Base-by-base conservation (phyloP, 1,140 invertebrate genomes). In the Drosophila sulfurigaster region DNA sequence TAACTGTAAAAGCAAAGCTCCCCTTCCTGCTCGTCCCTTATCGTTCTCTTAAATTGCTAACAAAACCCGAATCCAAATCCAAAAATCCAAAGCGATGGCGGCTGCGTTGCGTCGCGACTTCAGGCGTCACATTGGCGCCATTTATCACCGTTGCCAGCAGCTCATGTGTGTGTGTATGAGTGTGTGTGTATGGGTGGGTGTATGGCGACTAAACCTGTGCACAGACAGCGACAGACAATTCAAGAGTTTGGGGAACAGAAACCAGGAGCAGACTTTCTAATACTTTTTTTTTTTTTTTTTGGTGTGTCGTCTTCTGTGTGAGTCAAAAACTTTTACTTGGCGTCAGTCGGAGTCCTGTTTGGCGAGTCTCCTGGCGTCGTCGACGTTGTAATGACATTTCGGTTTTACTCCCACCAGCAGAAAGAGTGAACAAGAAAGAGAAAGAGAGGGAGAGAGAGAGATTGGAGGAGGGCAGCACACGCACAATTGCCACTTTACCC, bases 81-180 rank as follows among this genome's bases (percentile, higher is more conserved):
- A 79, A 57, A 79, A 57, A 73, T 41, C 63, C 38, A 67, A 75
- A 75, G 51, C 81, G 81, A 74, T 78, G 76, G 64, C 76, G 67
- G 51, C 67, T 87, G 78, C 75, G 85, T 75, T 72, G 80, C 88
- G 88, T 77, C 87, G 75, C 81, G 81, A 82, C 86, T 86, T 54
- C 66, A 79, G 78, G 81, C 90, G 91, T 79, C 91, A 88, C 79
- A 86, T 85, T 92, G 91, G 91, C 91, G 91, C 91, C 91, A 91
- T 91, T 92, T 91, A 92, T 92, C 87, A 91, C 91, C 91, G 91
- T 86, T 91, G 70, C 86, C 78, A 73, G 78, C 75, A 81, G 20
- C 20, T 25, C 76, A 78, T 75, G 75, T 87, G 83, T 51, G 66
- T 72, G 58, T 35, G 76, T 25, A 48, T 52, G 41, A 43, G 56